Conservation (phyloP, 1,140 invertebrate genomes). For the Scaptomyza pallida region DNA sequence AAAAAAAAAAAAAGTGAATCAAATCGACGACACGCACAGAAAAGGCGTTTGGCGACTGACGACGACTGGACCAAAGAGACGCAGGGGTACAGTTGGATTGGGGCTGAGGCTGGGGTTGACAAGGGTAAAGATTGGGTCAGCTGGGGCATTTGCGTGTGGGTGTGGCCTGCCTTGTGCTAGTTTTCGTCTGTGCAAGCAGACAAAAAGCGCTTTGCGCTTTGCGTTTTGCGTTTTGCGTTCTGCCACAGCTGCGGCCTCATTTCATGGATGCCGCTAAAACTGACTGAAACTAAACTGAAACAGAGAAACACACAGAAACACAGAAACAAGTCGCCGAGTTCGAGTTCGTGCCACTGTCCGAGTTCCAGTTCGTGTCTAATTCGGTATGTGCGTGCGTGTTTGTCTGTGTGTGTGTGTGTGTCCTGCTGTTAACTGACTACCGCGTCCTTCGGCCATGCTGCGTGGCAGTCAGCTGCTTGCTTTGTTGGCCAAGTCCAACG, state of each 20-base stretch:
- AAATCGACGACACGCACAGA: slow-evolving; percentile 69
- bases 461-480: slow-evolving; percentile 7
- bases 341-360: slow-evolving; percentile 4
- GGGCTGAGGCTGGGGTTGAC: too few species aligned
- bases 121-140: slow-evolving; percentile 34
- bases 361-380: slow-evolving; percentile 3
- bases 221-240: too few species aligned
- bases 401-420: background rate
- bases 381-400: background rate
- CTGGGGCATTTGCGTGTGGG: slow-evolving; percentile 41
- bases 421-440: slow-evolving; percentile 20
- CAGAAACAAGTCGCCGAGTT: slow-evolving; percentile 1
- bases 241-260: slow-evolving; percentile 57
- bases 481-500: slow-evolving; percentile 20
- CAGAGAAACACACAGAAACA: slow-evolving; percentile 25
- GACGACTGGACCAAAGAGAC: background rate
- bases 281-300: slow-evolving; percentile 14
- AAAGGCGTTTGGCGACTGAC: slow-evolving; percentile 46
- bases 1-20: slow-evolving; percentile 36
- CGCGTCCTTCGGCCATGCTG: slow-evolving; percentile 25
- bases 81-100: background rate
- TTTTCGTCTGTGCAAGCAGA: slow-evolving; percentile 57
- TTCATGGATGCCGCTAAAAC: slow-evolving; percentile 53
- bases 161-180: slow-evolving; percentile 72
- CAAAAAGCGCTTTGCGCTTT: slow-evolving; percentile 41